Conservation (phyloP, 2,113 vertebrate species). For the Rallus limicola region DNA sequence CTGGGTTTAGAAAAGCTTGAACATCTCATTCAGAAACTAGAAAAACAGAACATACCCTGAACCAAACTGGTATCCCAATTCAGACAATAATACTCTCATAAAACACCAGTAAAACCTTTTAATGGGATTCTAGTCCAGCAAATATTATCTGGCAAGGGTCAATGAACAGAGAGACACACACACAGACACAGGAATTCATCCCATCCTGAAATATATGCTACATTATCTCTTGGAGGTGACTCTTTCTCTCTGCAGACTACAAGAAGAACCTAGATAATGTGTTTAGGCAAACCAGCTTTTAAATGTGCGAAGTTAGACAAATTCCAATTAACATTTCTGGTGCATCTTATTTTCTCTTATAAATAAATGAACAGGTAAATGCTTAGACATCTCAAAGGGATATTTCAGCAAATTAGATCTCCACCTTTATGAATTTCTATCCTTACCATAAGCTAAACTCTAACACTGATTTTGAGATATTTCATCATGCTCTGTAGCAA, state of each 20-base stretch:
- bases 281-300: neutral
- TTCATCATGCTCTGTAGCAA: neutral
- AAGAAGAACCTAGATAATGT: neutral
- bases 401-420: neutral
- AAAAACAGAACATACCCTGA: neutral
- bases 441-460: neutral
- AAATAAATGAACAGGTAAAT: neutral
- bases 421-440: neutral
- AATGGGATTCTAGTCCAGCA: neutral
- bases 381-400: neutral
- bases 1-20: neutral
- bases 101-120: fast-evolving
- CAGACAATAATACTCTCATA: neutral
- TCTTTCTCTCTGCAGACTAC: neutral
- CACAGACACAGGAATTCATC: neutral
- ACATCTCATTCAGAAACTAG: neutral
- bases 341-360: neutral
- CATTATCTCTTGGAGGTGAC: neutral
- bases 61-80: neutral
- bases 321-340: neutral
- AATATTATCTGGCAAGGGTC: neutral
- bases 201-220: neutral
- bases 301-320: neutral
- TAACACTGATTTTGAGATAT: neutral
- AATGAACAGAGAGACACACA: neutral